Base-by-base conservation (phyloP, 2,888 invertebrate species). In the Iphiclides podalirius region DNA sequence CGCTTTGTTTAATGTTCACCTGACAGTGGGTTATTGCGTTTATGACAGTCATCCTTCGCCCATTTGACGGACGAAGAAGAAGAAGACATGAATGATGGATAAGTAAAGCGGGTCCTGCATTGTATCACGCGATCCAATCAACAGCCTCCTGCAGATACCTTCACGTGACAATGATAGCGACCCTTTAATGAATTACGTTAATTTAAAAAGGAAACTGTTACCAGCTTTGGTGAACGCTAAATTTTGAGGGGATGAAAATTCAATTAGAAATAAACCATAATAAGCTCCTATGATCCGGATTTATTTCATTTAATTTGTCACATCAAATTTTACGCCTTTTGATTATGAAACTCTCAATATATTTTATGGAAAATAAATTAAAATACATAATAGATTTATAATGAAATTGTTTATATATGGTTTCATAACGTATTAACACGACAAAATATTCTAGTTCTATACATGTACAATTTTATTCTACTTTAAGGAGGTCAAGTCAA, bases 11-110 rank as follows among this genome's bases (percentile, higher is more conserved):
- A 43, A 49, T 43, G 43, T 49, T 34, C 34, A 38, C 48, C 38
- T 43, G 43, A 42, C 43, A 43, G 38, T 49, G 33, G 48, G 43
- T 38, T 49, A 49, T 48, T n/a, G n/a, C n/a, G n/a, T n/a, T n/a
- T 49, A 38, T 39, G 48, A 49, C 17, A 49, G 48, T 49, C 48
- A 49, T 49, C 48, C 16, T 26, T 33, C 42, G 20, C 23, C 42
- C 38, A 49, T 49, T 49, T 35, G 50, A 35, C 17, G 39, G n/a
- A 39, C 34, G 38, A 34, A 34, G 36, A 37, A 39, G 39, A 33
- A 16, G 44, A n/a, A 26, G 13, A 44, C 39, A 45, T 50, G 44
- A 50, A 40, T 28, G 44, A 50, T 50, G 50, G 39, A 49, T 44
- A 39, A 44, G 49, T 11, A 44, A 45, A 50, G 17, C 39, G 39